Conservation (phyloP, 2,113 vertebrate genomes). For the Clarias gariepinus region DNA sequence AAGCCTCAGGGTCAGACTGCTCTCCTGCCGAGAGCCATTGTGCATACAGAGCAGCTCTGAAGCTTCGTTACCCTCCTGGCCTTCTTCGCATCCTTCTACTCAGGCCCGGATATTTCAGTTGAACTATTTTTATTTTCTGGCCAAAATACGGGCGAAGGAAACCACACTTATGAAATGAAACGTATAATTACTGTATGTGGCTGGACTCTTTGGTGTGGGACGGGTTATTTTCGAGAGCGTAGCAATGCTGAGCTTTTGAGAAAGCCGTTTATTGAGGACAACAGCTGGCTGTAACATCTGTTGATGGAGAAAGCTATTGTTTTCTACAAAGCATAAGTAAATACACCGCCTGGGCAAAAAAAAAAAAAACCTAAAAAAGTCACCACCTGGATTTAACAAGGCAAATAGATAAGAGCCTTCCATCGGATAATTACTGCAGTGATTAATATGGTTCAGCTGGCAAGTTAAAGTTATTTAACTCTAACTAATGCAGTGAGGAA, state of each 20-base stretch:
- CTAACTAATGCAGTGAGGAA: no score
- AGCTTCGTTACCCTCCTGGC: neutral
- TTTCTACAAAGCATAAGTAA: conserved; percentile 6
- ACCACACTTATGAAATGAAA: neutral
- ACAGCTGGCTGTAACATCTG: conserved; percentile 30
- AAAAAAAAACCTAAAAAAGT: no score
- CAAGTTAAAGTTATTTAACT: no score
- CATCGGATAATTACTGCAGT: no score
- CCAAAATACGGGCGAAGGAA: neutral
- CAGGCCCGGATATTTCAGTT: conserved; percentile 28
- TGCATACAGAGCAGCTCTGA: conserved; percentile 41
- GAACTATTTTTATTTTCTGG: conserved; percentile 24
- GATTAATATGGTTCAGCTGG: no score
- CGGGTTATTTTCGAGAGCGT: conserved; percentile 30
- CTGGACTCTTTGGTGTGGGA: conserved; percentile 17
- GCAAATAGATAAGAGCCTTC: no score
- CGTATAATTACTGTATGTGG: conserved; percentile 16
- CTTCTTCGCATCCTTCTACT: neutral
- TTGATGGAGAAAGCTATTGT: conserved; percentile 22
- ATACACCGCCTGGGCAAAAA: neutral
- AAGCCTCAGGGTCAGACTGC: conserved; percentile 42
- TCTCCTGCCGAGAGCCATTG: conserved; percentile 28
- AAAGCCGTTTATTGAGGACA: conserved; percentile 19
- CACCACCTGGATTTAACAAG: no score
- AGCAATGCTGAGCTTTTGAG: conserved; percentile 32